These are phyloP conservation scores for Corvus hawaiiensis DNA, from an alignment of 2,113 vertebrate species.

Conservation along the genomic window DNA sequence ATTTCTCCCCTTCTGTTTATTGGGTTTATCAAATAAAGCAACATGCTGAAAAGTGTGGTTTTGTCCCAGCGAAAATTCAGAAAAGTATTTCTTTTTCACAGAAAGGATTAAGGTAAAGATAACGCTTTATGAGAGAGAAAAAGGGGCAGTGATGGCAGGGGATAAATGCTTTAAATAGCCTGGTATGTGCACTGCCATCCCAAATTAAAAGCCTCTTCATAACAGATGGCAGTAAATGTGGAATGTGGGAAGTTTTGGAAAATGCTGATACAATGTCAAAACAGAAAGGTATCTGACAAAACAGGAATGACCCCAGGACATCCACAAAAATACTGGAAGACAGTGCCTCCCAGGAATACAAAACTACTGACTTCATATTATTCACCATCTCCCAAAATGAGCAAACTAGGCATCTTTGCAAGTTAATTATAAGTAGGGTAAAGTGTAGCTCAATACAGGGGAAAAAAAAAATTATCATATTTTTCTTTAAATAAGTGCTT, in stretches of 20 bases:
- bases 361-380: constrained; percentile 29
- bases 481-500: background rate
- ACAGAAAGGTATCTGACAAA: background rate
- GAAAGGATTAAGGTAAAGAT: background rate
- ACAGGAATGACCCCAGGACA: constrained; percentile 18
- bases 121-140: background rate
- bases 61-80: background rate
- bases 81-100: background rate
- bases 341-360: background rate
- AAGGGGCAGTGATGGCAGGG: background rate
- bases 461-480: background rate
- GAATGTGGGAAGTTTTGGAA: background rate
- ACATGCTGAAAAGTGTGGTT: background rate
- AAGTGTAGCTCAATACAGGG: background rate
- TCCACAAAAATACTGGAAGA: background rate
- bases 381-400: background rate
- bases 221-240: background rate
- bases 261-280: constrained; percentile 9
- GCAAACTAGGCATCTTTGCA: background rate
- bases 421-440: background rate
- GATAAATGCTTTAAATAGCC: background rate
- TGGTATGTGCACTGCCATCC: background rate
- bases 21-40: background rate
- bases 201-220: background rate
- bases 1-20: background rate